phyloP scores from a whole-genome alignment of 1,140 invertebrate species.

The Atopsyche davidsoni region DNA sequence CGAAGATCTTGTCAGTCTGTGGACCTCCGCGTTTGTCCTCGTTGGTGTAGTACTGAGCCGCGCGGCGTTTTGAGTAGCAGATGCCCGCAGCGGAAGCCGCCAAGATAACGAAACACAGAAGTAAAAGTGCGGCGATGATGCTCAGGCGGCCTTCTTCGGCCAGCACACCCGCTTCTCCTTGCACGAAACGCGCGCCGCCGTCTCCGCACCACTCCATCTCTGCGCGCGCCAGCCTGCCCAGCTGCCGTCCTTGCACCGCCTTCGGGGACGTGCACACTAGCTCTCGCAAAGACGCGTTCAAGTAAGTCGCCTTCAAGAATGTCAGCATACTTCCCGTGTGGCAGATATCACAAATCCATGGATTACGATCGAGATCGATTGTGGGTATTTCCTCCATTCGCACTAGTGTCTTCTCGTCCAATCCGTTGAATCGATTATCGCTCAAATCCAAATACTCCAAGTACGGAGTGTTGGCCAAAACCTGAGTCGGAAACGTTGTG shows the following conservation, averaged over 20 bases:
- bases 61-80: slow-evolving; percentile 55
- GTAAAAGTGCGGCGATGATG: slow-evolving; percentile 51
- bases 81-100: slow-evolving; percentile 47
- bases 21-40: slow-evolving; percentile 54
- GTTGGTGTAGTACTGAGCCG: slow-evolving; percentile 67
- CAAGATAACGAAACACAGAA: slow-evolving; percentile 48
- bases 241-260: slow-evolving; percentile 43
- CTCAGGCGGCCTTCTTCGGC: slow-evolving; percentile 51
- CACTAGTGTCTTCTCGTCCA: slow-evolving; percentile 52
- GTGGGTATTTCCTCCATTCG: slow-evolving; percentile 46
- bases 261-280: slow-evolving; percentile 50
- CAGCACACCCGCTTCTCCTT: slow-evolving; percentile 33
- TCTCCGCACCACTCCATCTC: slow-evolving; percentile 49
- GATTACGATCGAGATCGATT: slow-evolving; percentile 55
- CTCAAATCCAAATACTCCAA: slow-evolving; percentile 57
- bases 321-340: slow-evolving; percentile 51
- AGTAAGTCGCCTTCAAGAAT: slow-evolving; percentile 47
- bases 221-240: slow-evolving; percentile 43
- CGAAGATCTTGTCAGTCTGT: slow-evolving; percentile 46
- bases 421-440: slow-evolving; percentile 53
- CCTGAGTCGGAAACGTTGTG: slow-evolving; percentile 47
- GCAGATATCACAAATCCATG: slow-evolving; percentile 64
- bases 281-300: slow-evolving; percentile 44
- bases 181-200: slow-evolving; percentile 32
- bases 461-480: slow-evolving; percentile 50